phyloP scores from a whole-genome alignment of 2,888 invertebrate species.

The Drosophila stalkeri region DNA sequence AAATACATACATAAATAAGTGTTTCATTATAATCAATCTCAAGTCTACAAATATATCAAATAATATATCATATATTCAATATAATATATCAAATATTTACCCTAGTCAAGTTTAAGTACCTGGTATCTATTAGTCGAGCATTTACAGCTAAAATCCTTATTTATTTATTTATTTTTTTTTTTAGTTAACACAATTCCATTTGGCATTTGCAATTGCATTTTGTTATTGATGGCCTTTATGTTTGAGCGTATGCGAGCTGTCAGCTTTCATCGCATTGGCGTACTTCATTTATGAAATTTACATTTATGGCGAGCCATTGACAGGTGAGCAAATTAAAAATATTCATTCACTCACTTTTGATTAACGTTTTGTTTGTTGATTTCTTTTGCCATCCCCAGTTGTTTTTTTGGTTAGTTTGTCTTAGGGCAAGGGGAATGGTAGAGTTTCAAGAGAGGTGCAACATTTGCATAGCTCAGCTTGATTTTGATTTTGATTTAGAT shows the following conservation, averaged over 20 bases:
- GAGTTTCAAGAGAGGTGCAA: constrained; percentile 1
- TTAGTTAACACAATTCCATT: constrained; percentile 25
- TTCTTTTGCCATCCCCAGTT: neutral
- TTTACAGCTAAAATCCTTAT: no score
- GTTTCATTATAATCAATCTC: no score
- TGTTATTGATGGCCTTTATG: constrained; percentile 66
- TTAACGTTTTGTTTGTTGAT: constrained; percentile 57
- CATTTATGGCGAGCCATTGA: constrained; percentile 63
- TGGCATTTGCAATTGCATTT: constrained; percentile 61
- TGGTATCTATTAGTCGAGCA: neutral
- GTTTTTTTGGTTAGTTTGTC: constrained; percentile 27
- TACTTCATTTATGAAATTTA: constrained; percentile 74
- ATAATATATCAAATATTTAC: neutral
- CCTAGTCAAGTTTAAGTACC: neutral
- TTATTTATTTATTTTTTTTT: constrained; percentile 11
- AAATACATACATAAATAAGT: no score
- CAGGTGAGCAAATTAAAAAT: constrained; percentile 49
- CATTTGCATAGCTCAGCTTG: constrained; percentile 58
- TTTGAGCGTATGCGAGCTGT: constrained; percentile 35
- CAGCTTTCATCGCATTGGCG: constrained; percentile 24
- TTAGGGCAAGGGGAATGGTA: constrained; percentile 3
- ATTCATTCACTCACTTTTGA: constrained; percentile 63
- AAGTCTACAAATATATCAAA: no score
- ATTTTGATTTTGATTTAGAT: constrained; percentile 42
- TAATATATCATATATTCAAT: no score